Evolutionary conservation across 2,797 vertebrate genomes (phyloP).

Genomic region (Orestias chungarensis): DNA sequence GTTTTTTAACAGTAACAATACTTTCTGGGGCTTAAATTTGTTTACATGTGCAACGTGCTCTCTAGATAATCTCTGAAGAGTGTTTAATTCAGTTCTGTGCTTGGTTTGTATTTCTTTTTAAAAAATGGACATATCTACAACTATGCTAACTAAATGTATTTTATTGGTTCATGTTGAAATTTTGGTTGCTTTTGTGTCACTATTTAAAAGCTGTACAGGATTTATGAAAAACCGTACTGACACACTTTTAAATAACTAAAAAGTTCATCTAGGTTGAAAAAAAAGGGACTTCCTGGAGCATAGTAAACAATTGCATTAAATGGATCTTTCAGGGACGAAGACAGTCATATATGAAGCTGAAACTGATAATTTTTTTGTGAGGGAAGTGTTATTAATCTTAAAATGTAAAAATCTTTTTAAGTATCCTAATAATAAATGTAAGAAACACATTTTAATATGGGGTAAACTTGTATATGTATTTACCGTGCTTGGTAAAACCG

Average conservation of each 20-base stretch:
- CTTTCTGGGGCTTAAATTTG: too few species aligned
- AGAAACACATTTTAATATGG: constrained; percentile 11
- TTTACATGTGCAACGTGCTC: too few species aligned
- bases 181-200: constrained; percentile 44
- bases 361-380: constrained; percentile 40
- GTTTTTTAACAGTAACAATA: too few species aligned
- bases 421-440: not conserved
- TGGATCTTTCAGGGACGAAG: constrained; percentile 28
- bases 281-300: constrained; percentile 32
- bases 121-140: not conserved
- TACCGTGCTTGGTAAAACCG: not conserved
- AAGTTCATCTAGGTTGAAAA: constrained; percentile 31
- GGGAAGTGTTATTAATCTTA: too few species aligned
- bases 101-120: too few species aligned
- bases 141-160: not conserved
- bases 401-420: too few species aligned
- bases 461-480: constrained; percentile 14
- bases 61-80: too few species aligned
- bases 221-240: constrained; percentile 18
- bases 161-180: not conserved
- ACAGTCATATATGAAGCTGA: constrained; percentile 37
- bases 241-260: constrained; percentile 25
- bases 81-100: not conserved
- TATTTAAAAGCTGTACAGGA: constrained; percentile 24
- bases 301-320: constrained; percentile 13